Evolutionary conservation across 2,113 vertebrate species (phyloP).

Genomic region (Catharus fuscescens): DNA sequence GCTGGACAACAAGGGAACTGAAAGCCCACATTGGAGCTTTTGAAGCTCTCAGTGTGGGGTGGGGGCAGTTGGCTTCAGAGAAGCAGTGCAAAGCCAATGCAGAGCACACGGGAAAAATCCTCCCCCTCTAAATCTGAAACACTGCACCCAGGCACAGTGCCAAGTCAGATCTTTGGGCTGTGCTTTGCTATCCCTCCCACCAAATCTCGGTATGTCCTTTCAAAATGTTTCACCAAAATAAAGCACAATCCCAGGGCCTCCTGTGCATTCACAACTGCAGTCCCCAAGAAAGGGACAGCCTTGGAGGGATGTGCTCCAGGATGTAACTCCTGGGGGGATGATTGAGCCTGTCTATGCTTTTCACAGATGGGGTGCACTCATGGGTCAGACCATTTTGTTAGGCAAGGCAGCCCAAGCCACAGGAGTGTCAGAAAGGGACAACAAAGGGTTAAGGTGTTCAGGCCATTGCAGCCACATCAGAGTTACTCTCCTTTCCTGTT

Average conservation of each 20-base stretch:
- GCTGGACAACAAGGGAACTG: fast-evolving
- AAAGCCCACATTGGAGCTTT: not conserved
- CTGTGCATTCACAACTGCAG: fast-evolving
- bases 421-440: not conserved
- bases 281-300: not conserved
- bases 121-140: not conserved
- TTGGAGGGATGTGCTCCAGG: not conserved
- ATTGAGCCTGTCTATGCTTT: not conserved
- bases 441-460: constrained; percentile 47
- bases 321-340: not conserved
- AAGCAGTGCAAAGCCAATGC: not conserved
- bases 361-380: not conserved
- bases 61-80: not conserved
- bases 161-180: not conserved
- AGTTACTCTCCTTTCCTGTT: constrained; percentile 58
- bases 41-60: not conserved
- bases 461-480: not conserved
- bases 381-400: not conserved
- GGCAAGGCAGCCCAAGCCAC: not conserved
- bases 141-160: not conserved
- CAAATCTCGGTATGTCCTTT: not conserved
- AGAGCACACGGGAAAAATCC: not conserved
- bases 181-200: not conserved
- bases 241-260: not conserved
- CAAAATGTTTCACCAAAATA: not conserved